phyloP scores from a whole-genome alignment of 2,797 vertebrate species.

The Erethizon dorsatum region DNA sequence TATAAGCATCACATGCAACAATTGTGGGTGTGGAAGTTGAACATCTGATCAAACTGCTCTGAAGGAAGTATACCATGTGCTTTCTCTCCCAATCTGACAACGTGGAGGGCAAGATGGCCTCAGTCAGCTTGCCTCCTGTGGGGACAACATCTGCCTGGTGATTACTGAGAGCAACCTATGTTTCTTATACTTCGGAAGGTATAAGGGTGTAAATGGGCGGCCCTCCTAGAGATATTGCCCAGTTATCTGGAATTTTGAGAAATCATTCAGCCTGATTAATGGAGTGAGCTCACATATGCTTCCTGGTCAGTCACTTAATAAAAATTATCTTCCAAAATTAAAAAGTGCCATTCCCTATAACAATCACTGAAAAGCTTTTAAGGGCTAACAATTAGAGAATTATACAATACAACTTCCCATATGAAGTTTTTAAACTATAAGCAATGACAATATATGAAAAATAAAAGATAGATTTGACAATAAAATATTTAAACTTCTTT shows the following conservation, averaged over 20 bases:
- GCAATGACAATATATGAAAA: not conserved
- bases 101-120: not conserved
- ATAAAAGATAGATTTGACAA: not conserved
- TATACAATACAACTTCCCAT: not conserved
- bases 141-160: not conserved
- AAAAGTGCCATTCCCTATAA: not conserved
- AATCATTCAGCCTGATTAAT: not conserved
- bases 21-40: not conserved
- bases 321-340: conserved; percentile 33
- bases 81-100: not conserved
- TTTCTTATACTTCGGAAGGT: not conserved
- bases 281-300: not conserved
- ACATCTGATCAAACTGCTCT: not conserved
- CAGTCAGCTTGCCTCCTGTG: not conserved
- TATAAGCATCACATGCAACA: not conserved
- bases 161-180: not conserved
- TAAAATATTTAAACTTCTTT: not conserved
- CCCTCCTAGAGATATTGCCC: not conserved
- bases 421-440: not conserved
- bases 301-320: not conserved
- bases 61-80: not conserved
- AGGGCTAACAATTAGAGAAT: not conserved
- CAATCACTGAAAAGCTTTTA: not conserved
- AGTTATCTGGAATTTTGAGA: not conserved
- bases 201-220: not conserved